Conservation (phyloP, 2,797 vertebrate species). For the Rousettus madagascariensis region DNA sequence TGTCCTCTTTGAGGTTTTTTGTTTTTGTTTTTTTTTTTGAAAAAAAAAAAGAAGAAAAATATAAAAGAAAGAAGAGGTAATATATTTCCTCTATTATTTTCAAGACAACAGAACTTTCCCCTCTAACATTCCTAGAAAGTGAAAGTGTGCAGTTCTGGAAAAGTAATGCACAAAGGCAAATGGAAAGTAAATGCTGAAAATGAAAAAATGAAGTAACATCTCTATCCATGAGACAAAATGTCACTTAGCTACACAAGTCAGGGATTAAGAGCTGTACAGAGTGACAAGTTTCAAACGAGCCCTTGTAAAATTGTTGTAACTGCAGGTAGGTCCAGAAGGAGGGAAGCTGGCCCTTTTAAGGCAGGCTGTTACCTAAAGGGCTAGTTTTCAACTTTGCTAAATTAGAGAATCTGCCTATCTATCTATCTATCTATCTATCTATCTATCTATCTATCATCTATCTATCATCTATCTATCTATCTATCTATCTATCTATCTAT, state of each 20-base stretch:
- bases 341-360: background rate
- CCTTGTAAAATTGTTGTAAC: background rate
- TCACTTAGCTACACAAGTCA: background rate
- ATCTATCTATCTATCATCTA: background rate
- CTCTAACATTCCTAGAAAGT: background rate
- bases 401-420: background rate
- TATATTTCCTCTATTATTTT: background rate
- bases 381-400: background rate
- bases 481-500: background rate
- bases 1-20: constrained; percentile 7
- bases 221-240: background rate
- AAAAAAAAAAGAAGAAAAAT: background rate
- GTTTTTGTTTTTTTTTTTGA: too few relatives aligned
- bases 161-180: background rate
- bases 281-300: background rate
- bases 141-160: background rate
- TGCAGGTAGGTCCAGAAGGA: background rate
- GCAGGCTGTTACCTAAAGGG: background rate
- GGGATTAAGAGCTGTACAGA: background rate
- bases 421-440: background rate
- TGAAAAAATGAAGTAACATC: background rate
- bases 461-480: background rate
- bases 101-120: background rate
- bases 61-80: background rate
- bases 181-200: constrained; percentile 16